Evolutionary conservation across 2,113 vertebrate species (phyloP).

Genomic region (Copsychus sechellarum): DNA sequence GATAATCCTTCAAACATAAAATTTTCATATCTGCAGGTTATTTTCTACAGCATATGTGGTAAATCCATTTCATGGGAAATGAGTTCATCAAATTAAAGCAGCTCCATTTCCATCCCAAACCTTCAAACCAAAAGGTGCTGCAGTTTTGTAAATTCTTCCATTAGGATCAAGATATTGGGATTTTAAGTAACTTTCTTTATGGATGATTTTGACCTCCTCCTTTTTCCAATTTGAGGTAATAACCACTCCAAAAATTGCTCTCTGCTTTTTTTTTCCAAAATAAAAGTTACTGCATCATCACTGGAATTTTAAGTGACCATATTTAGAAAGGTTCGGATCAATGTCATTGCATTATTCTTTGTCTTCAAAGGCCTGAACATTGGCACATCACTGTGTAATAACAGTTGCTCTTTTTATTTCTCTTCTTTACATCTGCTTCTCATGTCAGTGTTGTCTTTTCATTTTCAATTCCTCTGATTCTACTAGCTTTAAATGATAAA

Average conservation of each 20-base stretch:
- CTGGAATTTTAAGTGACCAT: neutral
- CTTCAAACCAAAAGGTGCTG: neutral
- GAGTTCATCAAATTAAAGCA: neutral
- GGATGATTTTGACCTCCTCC: neutral
- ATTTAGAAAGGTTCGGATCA: neutral
- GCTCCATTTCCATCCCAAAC: neutral
- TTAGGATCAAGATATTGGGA: neutral
- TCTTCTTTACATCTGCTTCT: neutral
- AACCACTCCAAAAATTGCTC: rapidly evolving
- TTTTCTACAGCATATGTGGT: neutral
- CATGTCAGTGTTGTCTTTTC: neutral
- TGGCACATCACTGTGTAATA: neutral
- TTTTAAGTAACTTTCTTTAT: neutral
- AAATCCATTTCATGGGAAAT: neutral
- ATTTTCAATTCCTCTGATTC: neutral
- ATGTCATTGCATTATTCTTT: neutral
- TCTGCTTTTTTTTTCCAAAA: neutral
- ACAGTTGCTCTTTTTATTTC: neutral
- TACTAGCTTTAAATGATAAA: neutral
- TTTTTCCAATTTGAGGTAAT: neutral
- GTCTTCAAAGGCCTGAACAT: neutral
- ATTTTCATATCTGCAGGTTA: neutral
- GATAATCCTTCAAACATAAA: neutral
- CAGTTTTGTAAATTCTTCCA: neutral
- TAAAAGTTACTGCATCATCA: neutral